Conservation (phyloP, 2,797 vertebrate genomes). For the Muscicapa comitata region DNA sequence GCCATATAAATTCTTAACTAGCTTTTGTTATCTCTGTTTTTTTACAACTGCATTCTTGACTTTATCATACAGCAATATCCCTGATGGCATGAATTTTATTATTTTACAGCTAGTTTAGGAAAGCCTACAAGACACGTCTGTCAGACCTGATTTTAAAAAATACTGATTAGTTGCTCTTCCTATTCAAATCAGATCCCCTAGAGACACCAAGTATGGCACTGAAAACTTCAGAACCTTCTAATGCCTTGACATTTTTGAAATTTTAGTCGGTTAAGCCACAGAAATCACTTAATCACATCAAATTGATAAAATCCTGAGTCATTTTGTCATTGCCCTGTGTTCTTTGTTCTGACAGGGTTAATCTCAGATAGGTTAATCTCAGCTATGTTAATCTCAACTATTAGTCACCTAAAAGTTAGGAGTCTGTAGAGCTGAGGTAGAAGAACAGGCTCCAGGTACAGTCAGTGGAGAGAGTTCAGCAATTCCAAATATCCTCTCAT, state of each 20-base stretch:
- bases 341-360: not conserved
- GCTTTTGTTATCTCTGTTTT: not conserved
- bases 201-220: not conserved
- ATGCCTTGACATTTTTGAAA: not conserved
- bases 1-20: not conserved
- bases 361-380: not conserved
- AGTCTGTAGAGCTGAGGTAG: not conserved
- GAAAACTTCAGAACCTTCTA: not conserved
- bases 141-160: not conserved
- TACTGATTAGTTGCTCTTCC: not conserved
- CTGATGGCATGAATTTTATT: not conserved
- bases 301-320: not conserved
- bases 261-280: not conserved
- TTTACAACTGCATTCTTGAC: not conserved
- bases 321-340: not conserved
- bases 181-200: not conserved
- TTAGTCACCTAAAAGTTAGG: not conserved
- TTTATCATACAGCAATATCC: not conserved
- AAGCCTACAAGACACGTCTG: not conserved
- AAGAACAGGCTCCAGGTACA: not conserved
- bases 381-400: not conserved
- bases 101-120: not conserved
- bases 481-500: not conserved
- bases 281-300: not conserved
- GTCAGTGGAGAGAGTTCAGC: not conserved